phyloP scores from a whole-genome alignment of 2,797 vertebrate species.

The Cottoperca gobio region DNA sequence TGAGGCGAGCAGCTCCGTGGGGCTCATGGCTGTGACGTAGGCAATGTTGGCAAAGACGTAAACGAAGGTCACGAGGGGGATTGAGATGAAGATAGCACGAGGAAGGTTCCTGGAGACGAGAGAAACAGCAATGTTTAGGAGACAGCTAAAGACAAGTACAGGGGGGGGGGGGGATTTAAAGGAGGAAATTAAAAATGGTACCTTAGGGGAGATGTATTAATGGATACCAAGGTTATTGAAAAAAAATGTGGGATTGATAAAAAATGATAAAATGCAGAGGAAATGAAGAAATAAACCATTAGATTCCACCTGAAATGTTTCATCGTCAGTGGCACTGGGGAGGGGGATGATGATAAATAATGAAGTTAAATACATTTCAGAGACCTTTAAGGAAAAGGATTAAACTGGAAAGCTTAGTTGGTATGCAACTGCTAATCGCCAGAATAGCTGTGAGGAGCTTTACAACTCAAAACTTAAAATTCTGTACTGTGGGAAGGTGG shows the following conservation, averaged over 20 bases:
- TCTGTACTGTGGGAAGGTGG: neutral
- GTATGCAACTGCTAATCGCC: constrained; percentile 49
- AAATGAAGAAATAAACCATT: constrained; percentile 44
- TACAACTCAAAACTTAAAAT: too few relatives aligned
- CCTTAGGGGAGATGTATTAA: constrained; percentile 21
- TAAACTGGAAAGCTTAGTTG: constrained; percentile 33
- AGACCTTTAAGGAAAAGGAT: constrained; percentile 34
- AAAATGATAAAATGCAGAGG: constrained; percentile 10
- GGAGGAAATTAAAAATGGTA: constrained; percentile 56
- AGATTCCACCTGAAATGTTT: neutral
- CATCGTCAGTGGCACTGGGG: constrained; percentile 2
- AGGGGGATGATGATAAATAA: constrained; percentile 7
- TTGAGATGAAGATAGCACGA: constrained; percentile 96
- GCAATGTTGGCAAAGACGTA: constrained; percentile 97
- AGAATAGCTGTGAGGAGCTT: constrained; percentile 35
- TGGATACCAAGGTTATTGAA: constrained; percentile 37
- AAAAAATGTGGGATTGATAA: neutral
- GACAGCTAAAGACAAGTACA: neutral
- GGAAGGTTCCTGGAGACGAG: constrained; percentile 89
- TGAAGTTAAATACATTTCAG: constrained; percentile 33
- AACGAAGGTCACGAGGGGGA: constrained; percentile 94
- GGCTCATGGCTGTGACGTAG: constrained; percentile 96
- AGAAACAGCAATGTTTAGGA: neutral
- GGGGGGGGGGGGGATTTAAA: neutral
- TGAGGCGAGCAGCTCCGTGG: constrained; percentile 92